phyloP scores from a whole-genome alignment of 2,113 vertebrate genomes.

The Paedocypris sp. region DNA sequence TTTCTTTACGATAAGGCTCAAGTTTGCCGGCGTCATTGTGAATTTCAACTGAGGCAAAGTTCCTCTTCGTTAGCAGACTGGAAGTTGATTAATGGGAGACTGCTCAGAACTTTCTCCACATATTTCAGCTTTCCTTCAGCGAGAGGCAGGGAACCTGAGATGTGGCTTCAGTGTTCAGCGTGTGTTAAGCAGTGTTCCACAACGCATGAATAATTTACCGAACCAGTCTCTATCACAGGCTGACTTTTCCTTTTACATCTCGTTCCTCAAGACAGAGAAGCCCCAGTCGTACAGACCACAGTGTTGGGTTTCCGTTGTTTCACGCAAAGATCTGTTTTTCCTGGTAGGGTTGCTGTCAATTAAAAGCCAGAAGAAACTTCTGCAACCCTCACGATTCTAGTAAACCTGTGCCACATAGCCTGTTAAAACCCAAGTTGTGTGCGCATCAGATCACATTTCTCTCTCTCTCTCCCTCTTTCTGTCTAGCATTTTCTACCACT shows the following conservation, averaged over 20 bases:
- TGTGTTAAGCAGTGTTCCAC: slow-evolving; percentile 43
- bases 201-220: slow-evolving; percentile 49
- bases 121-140: neutral
- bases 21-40: slow-evolving; percentile 18
- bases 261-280: slow-evolving; percentile 14
- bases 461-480: too few relatives aligned
- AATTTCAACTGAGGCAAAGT: slow-evolving; percentile 26
- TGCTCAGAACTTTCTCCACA: too few relatives aligned
- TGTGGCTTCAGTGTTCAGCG: slow-evolving; percentile 45
- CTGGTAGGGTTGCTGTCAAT: too few relatives aligned
- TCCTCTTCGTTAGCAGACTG: slow-evolving; percentile 24
- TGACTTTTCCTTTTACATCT: slow-evolving; percentile 23
- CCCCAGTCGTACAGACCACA: slow-evolving; percentile 25
- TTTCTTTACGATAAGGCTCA: slow-evolving; percentile 29
- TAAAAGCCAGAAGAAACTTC: too few relatives aligned
- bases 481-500: too few relatives aligned
- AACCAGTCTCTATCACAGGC: slow-evolving; percentile 22
- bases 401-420: slow-evolving; percentile 33
- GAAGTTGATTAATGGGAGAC: neutral
- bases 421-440: slow-evolving; percentile 22
- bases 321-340: slow-evolving; percentile 46
- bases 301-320: too few relatives aligned
- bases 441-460: too few relatives aligned
- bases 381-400: slow-evolving; percentile 36
- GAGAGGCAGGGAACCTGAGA: slow-evolving; percentile 42